Evolutionary conservation across 2,888 invertebrate species (phyloP), one percentile per base, ranked within the genome.

Genomic region (Polietes domitor): DNA sequence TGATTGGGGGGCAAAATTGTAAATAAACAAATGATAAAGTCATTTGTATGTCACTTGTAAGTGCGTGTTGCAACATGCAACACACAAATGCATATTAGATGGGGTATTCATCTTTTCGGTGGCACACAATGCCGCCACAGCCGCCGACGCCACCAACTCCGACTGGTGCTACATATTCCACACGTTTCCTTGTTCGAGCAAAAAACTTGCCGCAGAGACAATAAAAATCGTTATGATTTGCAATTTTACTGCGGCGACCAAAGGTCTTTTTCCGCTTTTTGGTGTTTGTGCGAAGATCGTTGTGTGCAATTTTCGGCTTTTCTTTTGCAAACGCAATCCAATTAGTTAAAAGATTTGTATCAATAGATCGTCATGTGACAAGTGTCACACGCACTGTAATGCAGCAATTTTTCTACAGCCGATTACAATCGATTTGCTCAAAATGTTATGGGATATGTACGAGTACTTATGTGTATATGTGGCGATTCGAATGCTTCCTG

Each of bases 311-410:
- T 58, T 73, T n/a, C 12, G 53, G 37, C 12, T 6, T 73, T 55
- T 55, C 1, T 55, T 5, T 68, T 41, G 43, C 21, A 55, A 72
- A 74, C 37, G 63, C 58, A 47, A 75, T 73, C 78, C 81, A 84
- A 84, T 84, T 84, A 81, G 78, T 76, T 73, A 61, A 58, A 15
- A 78, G 78, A 81, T 84, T 79, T 84, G 76, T 81, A 81, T 84
- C 84, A 73, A 58, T 76, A 72, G 81, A 81, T 73, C 73, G 76
- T 19, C 73, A 79, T 73, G 78, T 81, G 78, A 79, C 84, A 84
- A 81, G 75, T 84, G 84, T 81, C 84, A 81, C 81, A 84, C 76
- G 78, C 84, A 84, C 78, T 80, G 76, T 76, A 15, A 43, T 3
- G 10, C 50, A 73, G 24, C n/a, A 41, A 50, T 65, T 53, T 77